phyloP scores from a whole-genome alignment of 2,888 invertebrate genomes.

The Sialis lutaria region DNA sequence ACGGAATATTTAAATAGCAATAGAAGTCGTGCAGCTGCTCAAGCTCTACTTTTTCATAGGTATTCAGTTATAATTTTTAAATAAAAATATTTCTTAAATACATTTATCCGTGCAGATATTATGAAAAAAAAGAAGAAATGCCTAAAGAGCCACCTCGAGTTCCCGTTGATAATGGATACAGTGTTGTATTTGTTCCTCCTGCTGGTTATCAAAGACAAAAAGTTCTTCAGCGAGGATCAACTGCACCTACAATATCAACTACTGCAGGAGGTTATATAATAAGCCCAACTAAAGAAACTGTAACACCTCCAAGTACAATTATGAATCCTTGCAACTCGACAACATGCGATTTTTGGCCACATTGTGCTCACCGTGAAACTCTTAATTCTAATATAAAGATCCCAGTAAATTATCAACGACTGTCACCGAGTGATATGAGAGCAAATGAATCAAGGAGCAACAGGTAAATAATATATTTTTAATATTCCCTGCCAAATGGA shows the following conservation, averaged over 20 bases:
- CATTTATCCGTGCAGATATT: conserved; percentile 2
- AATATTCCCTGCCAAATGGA: too few relatives aligned
- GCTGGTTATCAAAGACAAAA: conserved; percentile 23
- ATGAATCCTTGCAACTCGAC: conserved; percentile 30
- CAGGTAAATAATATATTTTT: too few relatives aligned
- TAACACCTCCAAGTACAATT: conserved; percentile 14
- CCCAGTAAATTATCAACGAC: too few relatives aligned
- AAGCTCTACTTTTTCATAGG: conserved; percentile 27
- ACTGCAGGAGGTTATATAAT: conserved; percentile 15
- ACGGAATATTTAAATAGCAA: conserved; percentile 36
- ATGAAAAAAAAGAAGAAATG: conserved; percentile 17
- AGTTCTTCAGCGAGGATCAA: conserved; percentile 28
- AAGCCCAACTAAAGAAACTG: conserved; percentile 6
- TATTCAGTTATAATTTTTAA: conserved; percentile 12
- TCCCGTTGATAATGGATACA: conserved; percentile 16
- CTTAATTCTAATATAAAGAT: conserved; percentile 5
- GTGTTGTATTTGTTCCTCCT: conserved; percentile 21
- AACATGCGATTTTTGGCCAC: conserved; percentile 46
- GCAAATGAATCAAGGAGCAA: conserved; percentile 9
- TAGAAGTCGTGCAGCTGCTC: conserved; percentile 30
- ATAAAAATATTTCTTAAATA: too few relatives aligned
- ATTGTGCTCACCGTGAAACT: conserved; percentile 29
- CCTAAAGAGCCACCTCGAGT: conserved; percentile 15
- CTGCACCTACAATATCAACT: conserved; percentile 24
- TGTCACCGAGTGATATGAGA: conserved; percentile 16